Evolutionary conservation across 2,888 invertebrate species (phyloP), one percentile per base, ranked within the genome.

Genomic region (Cremastobaeus sp.): DNA sequence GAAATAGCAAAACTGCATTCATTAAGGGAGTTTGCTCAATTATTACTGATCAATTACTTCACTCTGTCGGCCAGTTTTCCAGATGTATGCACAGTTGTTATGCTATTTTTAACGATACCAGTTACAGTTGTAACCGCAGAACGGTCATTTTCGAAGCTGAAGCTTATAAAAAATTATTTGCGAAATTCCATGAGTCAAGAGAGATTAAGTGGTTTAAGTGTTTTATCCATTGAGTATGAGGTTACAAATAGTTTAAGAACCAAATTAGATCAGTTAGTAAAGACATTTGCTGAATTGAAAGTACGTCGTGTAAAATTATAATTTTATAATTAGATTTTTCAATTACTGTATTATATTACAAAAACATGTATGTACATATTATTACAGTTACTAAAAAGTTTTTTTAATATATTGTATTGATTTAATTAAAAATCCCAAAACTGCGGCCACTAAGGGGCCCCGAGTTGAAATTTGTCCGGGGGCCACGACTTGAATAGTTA

Each of bases 181-280:
- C 18, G 45, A 34, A 45, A 28, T 21, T 11, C 14, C 1, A 64
- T 71, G 35, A 18, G 52, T 6, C 75, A 75, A 60, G 47, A 50
- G 34, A 45, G 68, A 32, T 64, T 72, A 20, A 41, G 71, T 30
- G 37, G 62, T 75, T 71, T 59, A 47, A 55, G 62, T 20, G 20
- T 65, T 11, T 47, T 47, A 17, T 47, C 47, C 1, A 47, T 47
- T 32, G 47, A 47, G 32, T 17, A 54, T 28, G 25, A 39, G n/a
- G 20, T 4, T 47, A 20, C 28, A n/a, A 47, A 15, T 47, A 28
- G 9, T 12, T 47, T 25, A 54, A 9, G 39, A 25, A 54, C 12
- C 34, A 18, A 39, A 11, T 12, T 6, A 11, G 18, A 39, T 9
- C 39, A 39, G 3, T 6, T 39, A 1, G 12, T 39, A 4, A 15